phyloP scores from a whole-genome alignment of 1,140 invertebrate genomes.

The Drosophila auraria region DNA sequence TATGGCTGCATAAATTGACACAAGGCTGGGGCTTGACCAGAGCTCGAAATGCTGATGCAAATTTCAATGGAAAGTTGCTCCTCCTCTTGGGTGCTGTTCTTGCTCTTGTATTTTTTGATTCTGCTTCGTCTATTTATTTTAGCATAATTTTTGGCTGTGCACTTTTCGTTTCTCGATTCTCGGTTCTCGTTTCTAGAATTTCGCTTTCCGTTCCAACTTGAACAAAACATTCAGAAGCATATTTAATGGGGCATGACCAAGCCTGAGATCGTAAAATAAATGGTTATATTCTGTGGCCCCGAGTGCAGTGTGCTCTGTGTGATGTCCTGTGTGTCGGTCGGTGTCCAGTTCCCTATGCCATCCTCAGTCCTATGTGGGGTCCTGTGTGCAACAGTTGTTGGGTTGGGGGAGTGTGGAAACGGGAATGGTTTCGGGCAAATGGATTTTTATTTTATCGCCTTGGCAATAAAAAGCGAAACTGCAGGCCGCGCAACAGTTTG shows the following conservation, averaged over 20 bases:
- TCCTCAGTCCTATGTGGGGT: constrained; percentile 10
- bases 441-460: constrained; percentile 63
- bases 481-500: constrained; percentile 75
- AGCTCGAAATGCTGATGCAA: constrained; percentile 45
- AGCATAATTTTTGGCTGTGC: constrained; percentile 55
- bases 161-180: constrained; percentile 43
- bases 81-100: background rate
- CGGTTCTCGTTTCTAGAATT: constrained; percentile 15
- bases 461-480: constrained; percentile 63
- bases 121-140: constrained; percentile 43
- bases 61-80: constrained; percentile 29
- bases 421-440: constrained; percentile 51
- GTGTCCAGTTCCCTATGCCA: background rate
- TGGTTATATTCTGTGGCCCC: constrained; percentile 49
- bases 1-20: constrained; percentile 58
- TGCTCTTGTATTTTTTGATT: constrained; percentile 18
- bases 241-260: constrained; percentile 70
- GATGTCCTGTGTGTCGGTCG: constrained; percentile 2
- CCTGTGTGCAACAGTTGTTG: constrained; percentile 69
- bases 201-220: constrained; percentile 39
- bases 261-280: constrained; percentile 70
- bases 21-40: constrained; percentile 21
- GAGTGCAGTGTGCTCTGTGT: constrained; percentile 36
- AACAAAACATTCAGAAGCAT: constrained; percentile 62
- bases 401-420: background rate